phyloP scores from a whole-genome alignment of 2,113 vertebrate species.

The Muntiacus muntjak region DNA sequence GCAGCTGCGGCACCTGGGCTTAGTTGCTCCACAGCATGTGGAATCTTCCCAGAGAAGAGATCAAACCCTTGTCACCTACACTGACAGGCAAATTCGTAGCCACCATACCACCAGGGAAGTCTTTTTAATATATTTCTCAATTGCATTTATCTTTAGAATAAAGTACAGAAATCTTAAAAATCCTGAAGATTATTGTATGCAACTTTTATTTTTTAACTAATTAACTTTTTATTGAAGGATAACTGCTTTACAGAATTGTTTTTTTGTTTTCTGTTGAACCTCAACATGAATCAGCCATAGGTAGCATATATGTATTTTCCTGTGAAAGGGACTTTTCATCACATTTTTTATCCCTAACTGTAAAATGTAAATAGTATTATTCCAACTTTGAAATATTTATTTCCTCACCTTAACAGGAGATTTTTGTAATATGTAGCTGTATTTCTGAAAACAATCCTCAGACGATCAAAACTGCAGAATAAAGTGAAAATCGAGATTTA shows the following conservation, averaged over 20 bases:
- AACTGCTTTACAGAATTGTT: background rate
- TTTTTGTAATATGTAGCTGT: background rate
- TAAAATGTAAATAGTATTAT: background rate
- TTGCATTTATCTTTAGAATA: background rate
- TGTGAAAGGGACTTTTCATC: background rate
- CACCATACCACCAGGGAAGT: background rate
- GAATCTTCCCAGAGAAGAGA: background rate
- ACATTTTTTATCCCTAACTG: background rate
- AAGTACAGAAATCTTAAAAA: background rate
- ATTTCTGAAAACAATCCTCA: background rate
- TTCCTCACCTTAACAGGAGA: background rate
- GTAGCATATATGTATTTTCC: background rate
- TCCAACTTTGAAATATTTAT: background rate
- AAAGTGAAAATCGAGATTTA: background rate
- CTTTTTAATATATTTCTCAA: background rate
- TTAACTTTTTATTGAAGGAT: background rate
- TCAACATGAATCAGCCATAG: background rate
- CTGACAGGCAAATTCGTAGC: background rate
- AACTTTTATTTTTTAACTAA: background rate
- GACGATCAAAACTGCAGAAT: background rate
- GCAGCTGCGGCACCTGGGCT: rapidly evolving
- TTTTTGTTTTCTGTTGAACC: background rate
- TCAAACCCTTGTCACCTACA: background rate
- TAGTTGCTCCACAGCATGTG: background rate
- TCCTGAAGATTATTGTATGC: background rate